phyloP scores from a whole-genome alignment of 37 sponge, comb jelly and placozoan species.

The Theonella swinhoei region DNA sequence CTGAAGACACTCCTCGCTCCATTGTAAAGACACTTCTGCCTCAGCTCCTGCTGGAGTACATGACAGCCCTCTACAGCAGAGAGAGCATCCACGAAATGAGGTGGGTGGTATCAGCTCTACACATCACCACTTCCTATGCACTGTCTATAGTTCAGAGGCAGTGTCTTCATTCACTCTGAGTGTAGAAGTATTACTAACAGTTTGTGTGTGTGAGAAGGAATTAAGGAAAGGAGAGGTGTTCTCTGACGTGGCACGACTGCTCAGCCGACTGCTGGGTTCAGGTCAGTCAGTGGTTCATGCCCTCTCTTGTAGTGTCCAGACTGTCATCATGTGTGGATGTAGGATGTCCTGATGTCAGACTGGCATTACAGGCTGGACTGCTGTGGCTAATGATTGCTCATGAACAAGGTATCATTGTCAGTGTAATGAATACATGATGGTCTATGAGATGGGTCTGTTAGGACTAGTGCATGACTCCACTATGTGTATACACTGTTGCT shows the following conservation, averaged over 20 bases:
- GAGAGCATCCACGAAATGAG: background rate
- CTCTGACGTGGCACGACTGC: background rate
- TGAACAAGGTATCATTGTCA: constrained; percentile 30
- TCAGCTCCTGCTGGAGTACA: constrained; percentile 10
- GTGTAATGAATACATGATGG: background rate
- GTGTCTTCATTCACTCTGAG: constrained; percentile 4
- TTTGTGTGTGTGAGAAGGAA: constrained; percentile 54
- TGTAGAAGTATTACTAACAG: constrained; percentile 32
- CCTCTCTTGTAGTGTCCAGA: background rate
- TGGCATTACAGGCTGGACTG: constrained; percentile 9
- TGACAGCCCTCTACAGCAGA: background rate
- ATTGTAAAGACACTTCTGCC: constrained; percentile 20
- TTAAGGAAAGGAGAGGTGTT: constrained; percentile 7
- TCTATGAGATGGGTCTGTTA: constrained; percentile 23
- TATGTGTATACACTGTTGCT: constrained; percentile 8
- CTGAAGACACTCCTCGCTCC: constrained; percentile 51
- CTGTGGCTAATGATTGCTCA: constrained; percentile 27
- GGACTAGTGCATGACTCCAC: constrained; percentile 33
- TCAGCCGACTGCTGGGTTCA: background rate
- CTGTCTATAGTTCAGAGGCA: background rate
- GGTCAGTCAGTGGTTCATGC: background rate
- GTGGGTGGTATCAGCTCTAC: background rate
- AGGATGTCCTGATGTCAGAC: background rate
- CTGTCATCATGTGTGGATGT: too few species aligned
- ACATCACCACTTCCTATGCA: background rate